These are phyloP conservation scores for Petaurus breviceps DNA, from an alignment of 2,113 vertebrate genomes.

Conservation along the genomic window DNA sequence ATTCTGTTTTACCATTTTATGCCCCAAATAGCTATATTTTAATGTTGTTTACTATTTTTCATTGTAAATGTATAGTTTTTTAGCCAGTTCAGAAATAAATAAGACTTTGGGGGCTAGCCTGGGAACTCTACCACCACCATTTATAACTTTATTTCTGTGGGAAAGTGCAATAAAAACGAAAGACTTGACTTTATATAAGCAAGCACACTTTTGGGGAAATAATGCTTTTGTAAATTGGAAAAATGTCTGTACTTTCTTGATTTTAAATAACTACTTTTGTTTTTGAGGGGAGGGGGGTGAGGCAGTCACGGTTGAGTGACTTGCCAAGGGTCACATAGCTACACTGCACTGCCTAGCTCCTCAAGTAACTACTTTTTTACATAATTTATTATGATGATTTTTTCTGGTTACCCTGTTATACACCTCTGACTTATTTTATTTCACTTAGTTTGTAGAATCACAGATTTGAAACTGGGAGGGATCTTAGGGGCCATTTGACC, in stretches of 20 bases:
- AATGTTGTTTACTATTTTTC: constrained; percentile 34
- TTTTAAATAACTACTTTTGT: constrained; percentile 25
- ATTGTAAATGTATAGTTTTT: neutral
- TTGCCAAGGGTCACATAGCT: too few species aligned
- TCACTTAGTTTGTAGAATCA: neutral
- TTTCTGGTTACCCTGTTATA: neutral
- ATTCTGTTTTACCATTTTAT: neutral
- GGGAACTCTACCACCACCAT: neutral
- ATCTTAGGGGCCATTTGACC: neutral
- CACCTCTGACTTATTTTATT: neutral
- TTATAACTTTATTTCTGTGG: constrained; percentile 24
- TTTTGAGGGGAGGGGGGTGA: too few species aligned
- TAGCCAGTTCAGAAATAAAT: neutral
- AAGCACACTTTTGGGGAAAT: neutral
- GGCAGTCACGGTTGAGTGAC: too few species aligned
- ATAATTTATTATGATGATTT: neutral
- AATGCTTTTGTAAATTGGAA: constrained; percentile 27
- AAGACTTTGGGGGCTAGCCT: neutral
- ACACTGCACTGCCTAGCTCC: too few species aligned
- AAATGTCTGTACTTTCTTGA: neutral
- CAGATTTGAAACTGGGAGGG: neutral
- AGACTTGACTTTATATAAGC: neutral
- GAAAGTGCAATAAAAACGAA: neutral
- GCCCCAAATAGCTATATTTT: constrained; percentile 1
- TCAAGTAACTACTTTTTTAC: neutral